Base-by-base conservation (phyloP, 2,888 invertebrate genomes). In the Acanthosoma haemorrhoidale region DNA sequence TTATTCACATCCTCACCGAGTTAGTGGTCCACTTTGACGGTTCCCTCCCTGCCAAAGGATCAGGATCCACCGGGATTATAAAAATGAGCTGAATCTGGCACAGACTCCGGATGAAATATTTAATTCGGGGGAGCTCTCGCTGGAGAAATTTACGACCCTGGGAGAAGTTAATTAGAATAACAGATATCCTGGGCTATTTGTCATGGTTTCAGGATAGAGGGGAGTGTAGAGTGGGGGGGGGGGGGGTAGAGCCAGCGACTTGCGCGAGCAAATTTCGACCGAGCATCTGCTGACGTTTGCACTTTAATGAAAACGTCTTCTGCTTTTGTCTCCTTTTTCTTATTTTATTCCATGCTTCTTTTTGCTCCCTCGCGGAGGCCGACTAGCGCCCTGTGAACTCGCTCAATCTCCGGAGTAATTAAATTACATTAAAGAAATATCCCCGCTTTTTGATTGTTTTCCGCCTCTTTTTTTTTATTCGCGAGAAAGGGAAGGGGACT, bases 141-240 rank as follows among this genome's bases (percentile, higher is more conserved):
- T 21, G n/a, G 18, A 16, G 34, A 34, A 34, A 61, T 61, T 61
- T 61, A 61, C 36, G 61, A 21, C 61, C 61, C 38, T 21, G n/a
- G 15, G 51, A 21, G 21, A 18, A 61, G 61, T 61, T 61, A 61
- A 61, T 61, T 61, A 61, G 15, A 36, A 38, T 61, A 61, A 61
- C 36, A 61, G 32, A 61, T 61, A 61, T 61, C 34, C 21, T 16
- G 4, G 61, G 61, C 36, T 21, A 61, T 61, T 61, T 61, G 61
- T 61, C 61, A 61, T 21, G 21, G 36, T 61, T 32, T 61, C 21
- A 41, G n/a, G n/a, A n/a, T n/a, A n/a, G n/a, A n/a, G n/a, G n/a
- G n/a, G n/a, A n/a, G n/a, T n/a, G n/a, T n/a, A n/a, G n/a, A n/a
- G 25, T 51, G 25, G 4, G 11, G n/a, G 51, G 21, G 43, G 43